Conservation (phyloP, 2,797 vertebrate genomes). For the Nannoperca obscura region DNA sequence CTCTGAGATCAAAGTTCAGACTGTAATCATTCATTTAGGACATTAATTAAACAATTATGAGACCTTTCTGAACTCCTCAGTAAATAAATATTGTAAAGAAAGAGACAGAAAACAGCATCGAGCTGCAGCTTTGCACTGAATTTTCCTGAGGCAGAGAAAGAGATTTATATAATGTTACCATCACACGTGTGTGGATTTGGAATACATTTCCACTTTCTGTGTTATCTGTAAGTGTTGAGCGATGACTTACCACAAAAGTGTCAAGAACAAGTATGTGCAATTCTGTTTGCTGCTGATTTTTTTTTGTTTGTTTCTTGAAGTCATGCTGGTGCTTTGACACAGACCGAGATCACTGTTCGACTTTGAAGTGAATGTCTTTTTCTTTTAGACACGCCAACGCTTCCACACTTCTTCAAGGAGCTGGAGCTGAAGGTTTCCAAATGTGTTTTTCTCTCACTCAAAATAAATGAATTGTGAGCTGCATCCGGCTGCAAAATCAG, state of each 20-base stretch:
- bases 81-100: conserved; percentile 24
- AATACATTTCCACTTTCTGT: conserved; percentile 37
- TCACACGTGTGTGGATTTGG: conserved; percentile 27
- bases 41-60: not conserved
- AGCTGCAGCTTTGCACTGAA: conserved; percentile 2
- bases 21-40: conserved; percentile 20
- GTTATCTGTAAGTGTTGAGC: conserved; percentile 36
- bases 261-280: conserved; percentile 57
- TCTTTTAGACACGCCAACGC: conserved; percentile 44
- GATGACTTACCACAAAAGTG: conserved; percentile 53
- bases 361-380: conserved; percentile 59
- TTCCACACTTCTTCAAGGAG: conserved; percentile 48
- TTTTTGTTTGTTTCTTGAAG: conserved; percentile 34
- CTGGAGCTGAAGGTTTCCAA: conserved; percentile 52
- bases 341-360: conserved; percentile 44
- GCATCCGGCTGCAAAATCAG: conserved; percentile 23
- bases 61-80: conserved; percentile 23
- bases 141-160: conserved; percentile 18
- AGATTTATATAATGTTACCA: conserved; percentile 9
- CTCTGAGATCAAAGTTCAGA: conserved; percentile 30
- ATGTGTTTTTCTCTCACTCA: conserved; percentile 43
- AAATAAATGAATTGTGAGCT: conserved; percentile 44
- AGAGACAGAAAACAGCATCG: conserved; percentile 12
- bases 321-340: conserved; percentile 58
- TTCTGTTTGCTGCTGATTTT: conserved; percentile 45